phyloP scores from a whole-genome alignment of 2,888 invertebrate species.

The Apamea epomidion region DNA sequence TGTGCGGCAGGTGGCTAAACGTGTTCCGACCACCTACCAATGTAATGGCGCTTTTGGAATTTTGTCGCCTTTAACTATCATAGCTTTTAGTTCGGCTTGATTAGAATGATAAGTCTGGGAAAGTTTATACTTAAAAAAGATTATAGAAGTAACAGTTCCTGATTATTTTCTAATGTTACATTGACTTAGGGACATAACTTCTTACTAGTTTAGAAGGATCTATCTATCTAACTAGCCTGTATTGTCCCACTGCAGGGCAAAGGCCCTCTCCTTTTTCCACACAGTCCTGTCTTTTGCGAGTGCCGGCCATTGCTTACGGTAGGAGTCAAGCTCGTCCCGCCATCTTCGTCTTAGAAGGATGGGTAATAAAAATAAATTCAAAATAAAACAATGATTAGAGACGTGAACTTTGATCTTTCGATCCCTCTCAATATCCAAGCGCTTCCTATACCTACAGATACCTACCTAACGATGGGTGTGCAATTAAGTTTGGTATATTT shows the following conservation, averaged over 20 bases:
- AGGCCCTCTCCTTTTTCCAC: no score
- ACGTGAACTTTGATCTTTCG: conserved; percentile 9
- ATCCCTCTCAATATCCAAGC: background rate
- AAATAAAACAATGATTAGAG: background rate
- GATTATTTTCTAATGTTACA: background rate
- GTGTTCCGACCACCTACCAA: conserved; percentile 65
- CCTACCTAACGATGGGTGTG: background rate
- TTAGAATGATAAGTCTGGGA: background rate
- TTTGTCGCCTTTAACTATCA: conserved; percentile 18
- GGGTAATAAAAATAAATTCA: background rate
- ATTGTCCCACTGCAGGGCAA: no score
- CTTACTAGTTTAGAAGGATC: background rate
- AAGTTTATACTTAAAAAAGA: background rate
- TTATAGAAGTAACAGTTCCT: background rate
- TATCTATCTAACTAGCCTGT: no score
- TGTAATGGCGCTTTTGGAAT: conserved; percentile 35
- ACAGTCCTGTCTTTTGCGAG: no score
- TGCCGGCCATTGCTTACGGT: no score
- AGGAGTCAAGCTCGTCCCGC: no score
- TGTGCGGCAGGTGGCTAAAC: conserved; percentile 71
- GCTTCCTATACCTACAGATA: background rate
- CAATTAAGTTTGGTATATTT: background rate
- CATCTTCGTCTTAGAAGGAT: background rate
- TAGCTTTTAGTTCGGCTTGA: background rate
- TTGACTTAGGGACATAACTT: background rate